Evolutionary conservation across 2,113 vertebrate species (phyloP).

Genomic region (Lepus timidus): DNA sequence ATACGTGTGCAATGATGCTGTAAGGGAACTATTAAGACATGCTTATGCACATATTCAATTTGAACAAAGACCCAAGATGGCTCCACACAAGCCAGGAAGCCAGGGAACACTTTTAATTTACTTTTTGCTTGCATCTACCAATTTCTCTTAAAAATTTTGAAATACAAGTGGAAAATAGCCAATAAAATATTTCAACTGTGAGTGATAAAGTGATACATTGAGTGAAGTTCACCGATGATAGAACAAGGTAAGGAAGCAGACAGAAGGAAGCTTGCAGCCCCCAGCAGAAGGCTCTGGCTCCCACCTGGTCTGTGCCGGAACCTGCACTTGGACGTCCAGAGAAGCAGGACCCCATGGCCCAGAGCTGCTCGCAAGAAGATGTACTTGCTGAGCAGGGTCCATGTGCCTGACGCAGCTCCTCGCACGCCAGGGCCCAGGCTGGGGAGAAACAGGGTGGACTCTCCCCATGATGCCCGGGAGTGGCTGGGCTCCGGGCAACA

Average conservation of each 20-base stretch:
- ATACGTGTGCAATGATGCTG: not conserved
- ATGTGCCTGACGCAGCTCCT: rapidly evolving
- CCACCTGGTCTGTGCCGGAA: not conserved
- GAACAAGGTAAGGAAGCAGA: not conserved
- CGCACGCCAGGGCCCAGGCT: not conserved
- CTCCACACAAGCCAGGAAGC: no score
- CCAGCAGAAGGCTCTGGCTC: no score
- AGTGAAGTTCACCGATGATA: not conserved
- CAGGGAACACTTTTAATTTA: not conserved
- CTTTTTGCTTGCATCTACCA: not conserved
- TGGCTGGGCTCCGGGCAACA: no score
- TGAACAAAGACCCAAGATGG: not conserved
- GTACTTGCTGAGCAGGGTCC: rapidly evolving
- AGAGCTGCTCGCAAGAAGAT: not conserved
- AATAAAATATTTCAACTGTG: conserved; percentile 8
- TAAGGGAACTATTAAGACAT: not conserved
- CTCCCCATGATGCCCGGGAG: not conserved
- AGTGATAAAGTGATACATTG: not conserved
- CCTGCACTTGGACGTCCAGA: not conserved
- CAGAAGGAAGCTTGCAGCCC: not conserved
- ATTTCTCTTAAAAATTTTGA: not conserved
- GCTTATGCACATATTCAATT: not conserved
- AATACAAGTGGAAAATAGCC: conserved; percentile 12
- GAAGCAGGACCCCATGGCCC: rapidly evolving
- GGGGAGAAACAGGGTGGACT: no score